Conservation (phyloP, 2,113 vertebrate species). For the Calypte anna region DNA sequence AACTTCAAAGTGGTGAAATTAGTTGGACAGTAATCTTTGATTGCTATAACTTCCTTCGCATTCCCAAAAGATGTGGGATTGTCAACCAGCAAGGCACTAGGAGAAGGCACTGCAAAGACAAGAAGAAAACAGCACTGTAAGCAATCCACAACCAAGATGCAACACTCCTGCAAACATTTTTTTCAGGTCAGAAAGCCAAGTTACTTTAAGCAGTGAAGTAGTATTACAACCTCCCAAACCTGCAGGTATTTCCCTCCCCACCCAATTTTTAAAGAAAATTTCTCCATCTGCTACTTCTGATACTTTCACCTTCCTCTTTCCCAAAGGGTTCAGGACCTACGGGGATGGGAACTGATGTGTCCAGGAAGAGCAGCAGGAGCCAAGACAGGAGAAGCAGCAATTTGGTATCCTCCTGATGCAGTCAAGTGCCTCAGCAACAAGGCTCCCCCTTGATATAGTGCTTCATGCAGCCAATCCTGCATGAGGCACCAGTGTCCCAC, state of each 20-base stretch:
- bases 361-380: not conserved
- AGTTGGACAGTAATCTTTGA: conserved; percentile 94
- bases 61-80: conserved; percentile 85
- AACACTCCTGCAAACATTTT: not conserved
- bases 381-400: not conserved
- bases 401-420: not conserved
- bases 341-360: rapidly evolving
- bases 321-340: not conserved
- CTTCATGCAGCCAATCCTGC: not conserved
- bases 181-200: not conserved
- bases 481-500: rapidly evolving
- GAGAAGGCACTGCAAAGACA: conserved; percentile 87
- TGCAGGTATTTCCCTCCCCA: not conserved
- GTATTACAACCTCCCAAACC: not conserved
- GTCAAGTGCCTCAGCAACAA: not conserved
- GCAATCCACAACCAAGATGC: not conserved
- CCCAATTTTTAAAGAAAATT: not conserved
- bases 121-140: conserved; percentile 3
- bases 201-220: not conserved
- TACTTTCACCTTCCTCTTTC: not conserved
- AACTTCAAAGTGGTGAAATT: conserved; percentile 97
- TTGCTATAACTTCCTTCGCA: conserved; percentile 91
- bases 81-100: conserved; percentile 91
- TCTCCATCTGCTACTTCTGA: not conserved
- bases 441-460: too few species aligned